A percentile compares a stretch with the other conserved stretches of the same genome.
These are phyloP conservation scores for Sardinella longiceps DNA, from an alignment of 2,797 vertebrate species.

Conservation along the genomic window DNA sequence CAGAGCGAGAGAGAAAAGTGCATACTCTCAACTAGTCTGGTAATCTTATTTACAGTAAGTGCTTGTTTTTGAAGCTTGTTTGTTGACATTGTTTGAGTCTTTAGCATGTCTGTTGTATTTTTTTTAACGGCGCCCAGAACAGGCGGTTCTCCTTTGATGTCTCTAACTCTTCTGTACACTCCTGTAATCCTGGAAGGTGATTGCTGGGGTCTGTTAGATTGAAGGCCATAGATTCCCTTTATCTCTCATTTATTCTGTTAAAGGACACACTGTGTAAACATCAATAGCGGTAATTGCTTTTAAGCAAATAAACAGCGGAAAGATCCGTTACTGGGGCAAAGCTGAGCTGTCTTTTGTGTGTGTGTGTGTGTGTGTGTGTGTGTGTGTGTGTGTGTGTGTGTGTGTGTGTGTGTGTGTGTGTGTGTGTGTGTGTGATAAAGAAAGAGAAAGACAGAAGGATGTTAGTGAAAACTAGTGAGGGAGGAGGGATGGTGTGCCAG, in stretches of 20 bases:
- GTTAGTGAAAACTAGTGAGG: not conserved
- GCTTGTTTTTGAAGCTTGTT: slow-evolving; percentile 3
- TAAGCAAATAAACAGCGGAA: slow-evolving; percentile 56
- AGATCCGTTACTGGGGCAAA: slow-evolving; percentile 45
- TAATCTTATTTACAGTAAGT: not conserved
- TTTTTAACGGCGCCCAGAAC: not conserved
- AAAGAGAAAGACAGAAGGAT: not conserved
- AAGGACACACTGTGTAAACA: slow-evolving; percentile 51
- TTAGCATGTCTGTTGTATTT: not conserved
- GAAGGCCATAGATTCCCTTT: slow-evolving; percentile 53
- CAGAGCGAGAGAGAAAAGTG: not conserved
- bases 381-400: not conserved
- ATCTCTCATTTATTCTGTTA: slow-evolving; percentile 52
- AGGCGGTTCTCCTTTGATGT: slow-evolving; percentile 16
- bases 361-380: not conserved
- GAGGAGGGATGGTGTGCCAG: slow-evolving; percentile 1
- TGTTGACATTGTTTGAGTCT: slow-evolving; percentile 2
- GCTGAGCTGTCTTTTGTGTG: slow-evolving; percentile 39
- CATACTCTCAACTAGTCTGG: too few species aligned
- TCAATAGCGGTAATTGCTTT: slow-evolving; percentile 62
- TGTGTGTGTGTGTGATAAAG: not conserved
- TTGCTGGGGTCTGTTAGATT: slow-evolving; percentile 48
- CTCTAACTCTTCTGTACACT: slow-evolving; percentile 9
- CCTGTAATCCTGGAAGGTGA: slow-evolving; percentile 47
- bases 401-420: not conserved